Evolutionary conservation across 2,797 vertebrate species (phyloP), one percentile per base, ranked within the genome.

Genomic region (Coregonus suidteri): DNA sequence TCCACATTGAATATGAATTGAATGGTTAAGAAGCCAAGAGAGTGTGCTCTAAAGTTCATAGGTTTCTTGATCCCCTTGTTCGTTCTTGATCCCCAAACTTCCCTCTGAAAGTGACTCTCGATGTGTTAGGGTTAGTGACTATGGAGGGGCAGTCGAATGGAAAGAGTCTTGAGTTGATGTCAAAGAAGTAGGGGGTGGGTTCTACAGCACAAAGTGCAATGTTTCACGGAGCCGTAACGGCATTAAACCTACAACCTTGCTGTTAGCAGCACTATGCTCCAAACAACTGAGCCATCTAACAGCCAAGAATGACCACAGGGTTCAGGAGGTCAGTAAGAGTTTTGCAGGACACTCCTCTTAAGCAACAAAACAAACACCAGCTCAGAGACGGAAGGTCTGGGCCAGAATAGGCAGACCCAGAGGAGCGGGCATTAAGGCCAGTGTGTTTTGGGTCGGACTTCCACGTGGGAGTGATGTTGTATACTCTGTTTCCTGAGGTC

Each of bases 181-280:
- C 56, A 62, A 7, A 25, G 20, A 41, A 3, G 35, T 9, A 37
- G 6, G 9, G 20, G 20, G 6, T 25, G 59, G 59, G 25, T 41
- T 34, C 31, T 68, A 14, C 34, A 35, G 31, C n/a, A 64, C 7
- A 30, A 64, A 13, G n/a, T 30, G 13, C 62, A 68, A 31, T n/a
- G 67, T 35, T 69, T 47, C 67, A 25, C 4, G 6, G 18, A 69
- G 35, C 35, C 34, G 18, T 64, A 20, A 47, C 9, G 7, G n/a
- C 59, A 41, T 37, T 35, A 16, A 68, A 68, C 66, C 14, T 68
- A 68, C 1, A 69, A 14, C 14, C 31, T 34, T 69, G 67, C 92
- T 94, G 93, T 95, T 93, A 94, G 80, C 90, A 79, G 84, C 92
- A 54, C 3, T 25, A 64, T 11, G 59, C 20, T 30, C 25, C 25